Conservation (phyloP, 2,888 invertebrate species). For the Oscheius onirici region DNA sequence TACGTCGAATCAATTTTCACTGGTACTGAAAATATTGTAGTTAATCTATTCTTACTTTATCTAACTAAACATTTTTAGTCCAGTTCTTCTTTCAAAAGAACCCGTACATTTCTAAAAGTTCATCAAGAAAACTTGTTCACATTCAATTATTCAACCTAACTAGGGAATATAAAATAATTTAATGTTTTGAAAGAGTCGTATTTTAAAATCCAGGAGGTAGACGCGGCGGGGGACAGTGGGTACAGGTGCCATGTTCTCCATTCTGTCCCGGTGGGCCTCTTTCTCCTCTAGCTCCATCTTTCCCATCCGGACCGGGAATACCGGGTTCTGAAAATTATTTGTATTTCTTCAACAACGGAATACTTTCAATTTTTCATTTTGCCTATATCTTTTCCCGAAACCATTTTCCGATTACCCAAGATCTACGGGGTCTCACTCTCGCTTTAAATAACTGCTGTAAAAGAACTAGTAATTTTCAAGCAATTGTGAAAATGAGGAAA, state of each 20-base stretch:
- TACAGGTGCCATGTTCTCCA: conserved; percentile 51
- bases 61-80: too few relatives aligned
- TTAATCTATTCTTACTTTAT: too few relatives aligned
- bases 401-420: background rate
- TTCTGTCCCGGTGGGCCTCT: conserved; percentile 44
- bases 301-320: conserved; percentile 46
- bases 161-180: too few relatives aligned
- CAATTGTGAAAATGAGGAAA: too few relatives aligned
- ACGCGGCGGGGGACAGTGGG: conserved; percentile 54
- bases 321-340: conserved; percentile 39
- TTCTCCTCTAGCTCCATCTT: conserved; percentile 45
- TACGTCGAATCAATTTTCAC: too few relatives aligned
- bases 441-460: background rate
- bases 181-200: too few relatives aligned
- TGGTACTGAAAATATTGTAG: too few relatives aligned
- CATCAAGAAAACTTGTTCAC: too few relatives aligned
- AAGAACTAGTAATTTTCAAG: background rate
- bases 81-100: too few relatives aligned
- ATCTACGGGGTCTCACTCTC: background rate
- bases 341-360: background rate
- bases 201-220: conserved; percentile 55
- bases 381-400: background rate
- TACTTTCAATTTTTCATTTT: background rate
- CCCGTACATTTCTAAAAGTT: too few relatives aligned
- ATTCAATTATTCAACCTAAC: too few relatives aligned